Evolutionary conservation across 2,797 vertebrate species (phyloP).

Genomic region (Gadopsis marmoratus): DNA sequence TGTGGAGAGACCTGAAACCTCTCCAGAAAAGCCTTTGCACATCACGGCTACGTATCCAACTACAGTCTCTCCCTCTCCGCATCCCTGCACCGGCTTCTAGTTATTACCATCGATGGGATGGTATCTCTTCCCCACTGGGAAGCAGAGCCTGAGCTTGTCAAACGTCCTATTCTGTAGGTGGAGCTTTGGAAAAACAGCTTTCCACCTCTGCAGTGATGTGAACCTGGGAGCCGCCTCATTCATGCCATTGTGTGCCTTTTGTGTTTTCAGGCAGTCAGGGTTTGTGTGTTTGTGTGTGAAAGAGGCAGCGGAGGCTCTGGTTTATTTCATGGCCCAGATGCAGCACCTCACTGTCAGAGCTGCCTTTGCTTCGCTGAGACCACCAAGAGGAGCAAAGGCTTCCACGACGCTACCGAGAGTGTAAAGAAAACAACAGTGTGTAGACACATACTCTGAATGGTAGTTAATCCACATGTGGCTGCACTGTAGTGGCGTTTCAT

Average conservation of each 20-base stretch:
- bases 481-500: neutral
- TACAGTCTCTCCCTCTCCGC: constrained; percentile 77
- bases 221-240: constrained; percentile 52
- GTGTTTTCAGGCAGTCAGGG: constrained; percentile 64
- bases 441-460: neutral
- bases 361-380: constrained; percentile 37
- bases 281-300: constrained; percentile 44
- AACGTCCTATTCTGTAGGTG: constrained; percentile 72
- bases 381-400: constrained; percentile 47
- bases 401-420: neutral
- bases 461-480: constrained; percentile 18
- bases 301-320: constrained; percentile 54
- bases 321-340: constrained; percentile 66
- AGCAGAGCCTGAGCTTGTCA: constrained; percentile 71
- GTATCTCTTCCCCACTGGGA: constrained; percentile 67
- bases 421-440: constrained; percentile 20
- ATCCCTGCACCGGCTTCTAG: constrained; percentile 87
- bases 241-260: constrained; percentile 63
- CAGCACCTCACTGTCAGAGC: constrained; percentile 59
- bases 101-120: constrained; percentile 76
- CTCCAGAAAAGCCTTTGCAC: constrained; percentile 76
- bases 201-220: constrained; percentile 43
- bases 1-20: constrained; percentile 68
- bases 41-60: constrained; percentile 80
- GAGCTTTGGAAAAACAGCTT: constrained; percentile 42